phyloP scores from a whole-genome alignment of 2,113 vertebrate species.

The Hymenochirus boettgeri region DNA sequence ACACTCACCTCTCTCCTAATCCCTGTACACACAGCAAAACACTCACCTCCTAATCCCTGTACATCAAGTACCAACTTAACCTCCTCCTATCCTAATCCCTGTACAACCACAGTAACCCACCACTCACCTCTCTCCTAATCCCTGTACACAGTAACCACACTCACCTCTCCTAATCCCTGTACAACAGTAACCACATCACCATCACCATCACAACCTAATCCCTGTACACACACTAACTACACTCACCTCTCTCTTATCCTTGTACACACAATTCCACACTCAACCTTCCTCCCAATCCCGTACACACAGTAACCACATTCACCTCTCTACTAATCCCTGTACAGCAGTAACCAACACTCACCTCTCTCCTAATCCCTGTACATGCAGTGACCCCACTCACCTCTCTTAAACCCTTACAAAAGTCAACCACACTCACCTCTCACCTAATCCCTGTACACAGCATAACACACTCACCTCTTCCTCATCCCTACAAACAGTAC shows the following conservation, averaged over 20 bases:
- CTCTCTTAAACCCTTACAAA: too few relatives aligned
- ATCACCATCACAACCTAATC: too few relatives aligned
- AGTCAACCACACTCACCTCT: too few relatives aligned
- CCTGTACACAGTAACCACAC: neutral
- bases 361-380: neutral
- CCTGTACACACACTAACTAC: neutral
- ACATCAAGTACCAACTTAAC: neutral
- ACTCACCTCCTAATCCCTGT: neutral
- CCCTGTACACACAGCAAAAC: fast-evolving
- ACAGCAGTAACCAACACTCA: neutral
- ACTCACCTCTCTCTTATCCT: neutral
- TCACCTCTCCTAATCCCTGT: neutral
- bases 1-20: neutral
- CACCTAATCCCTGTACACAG: too few relatives aligned
- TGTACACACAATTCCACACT: too few relatives aligned
- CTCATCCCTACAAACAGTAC: too few relatives aligned
- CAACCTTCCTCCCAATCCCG: too few relatives aligned
- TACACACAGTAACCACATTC: neutral
- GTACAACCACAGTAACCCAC: neutral
- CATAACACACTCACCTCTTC: too few relatives aligned
- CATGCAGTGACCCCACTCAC: neutral
- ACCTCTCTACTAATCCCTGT: neutral
- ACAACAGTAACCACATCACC: neutral
- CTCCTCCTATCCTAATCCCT: neutral
- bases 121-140: neutral